Base-by-base conservation (phyloP, 1,140 invertebrate genomes). In the Pomacea maculata region DNA sequence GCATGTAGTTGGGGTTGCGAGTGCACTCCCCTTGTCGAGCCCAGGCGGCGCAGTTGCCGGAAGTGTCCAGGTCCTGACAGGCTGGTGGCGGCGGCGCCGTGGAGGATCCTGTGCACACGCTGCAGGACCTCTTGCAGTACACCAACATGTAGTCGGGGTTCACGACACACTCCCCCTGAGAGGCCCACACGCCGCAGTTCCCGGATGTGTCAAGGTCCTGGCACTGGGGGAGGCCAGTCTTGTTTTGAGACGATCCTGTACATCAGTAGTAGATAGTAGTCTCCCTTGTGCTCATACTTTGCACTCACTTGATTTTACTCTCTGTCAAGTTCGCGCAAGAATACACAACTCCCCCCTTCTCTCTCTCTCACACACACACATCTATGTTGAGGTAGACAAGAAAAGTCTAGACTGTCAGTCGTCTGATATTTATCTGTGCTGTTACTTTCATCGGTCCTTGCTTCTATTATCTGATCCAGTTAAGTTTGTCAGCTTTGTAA, bases 1-100 rank as follows among this genome's bases (percentile, higher is more conserved):
- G 73, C 88, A 89, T 89, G 76, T 84, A 89, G 34, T 74, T 76
- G 0, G 80, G 71, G 71, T 89, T 88, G 45, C 72, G 68, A 8
- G 83, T 79, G 78, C 88, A 89, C 75, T 88, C 85, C 1, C 86
- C 86, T 15, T 83, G 78, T 0, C 75, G 71, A 10, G 85, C 83
- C 87, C 87, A 89, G 0, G 82, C 71, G 45, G 80, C 45, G 78
- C 88, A 89, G 52, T 68, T 14, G 2, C 65, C 65, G 8, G 77
- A 71, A 4, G 77, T 78, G 77, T 78, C 77, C 21, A 25, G 21
- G 77, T 78, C 70, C 6, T 55, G 17, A 54, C 77, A 78, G 11
- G 57, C 57, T 6, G 57, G 11, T 1, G 57, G 15, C 15, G 57
- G 15, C 57, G 57, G 15, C 1, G 57, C 15, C 8, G 11, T 61